Base-by-base conservation (phyloP, 2,888 invertebrate species). In the Orthonevra nobilis region DNA sequence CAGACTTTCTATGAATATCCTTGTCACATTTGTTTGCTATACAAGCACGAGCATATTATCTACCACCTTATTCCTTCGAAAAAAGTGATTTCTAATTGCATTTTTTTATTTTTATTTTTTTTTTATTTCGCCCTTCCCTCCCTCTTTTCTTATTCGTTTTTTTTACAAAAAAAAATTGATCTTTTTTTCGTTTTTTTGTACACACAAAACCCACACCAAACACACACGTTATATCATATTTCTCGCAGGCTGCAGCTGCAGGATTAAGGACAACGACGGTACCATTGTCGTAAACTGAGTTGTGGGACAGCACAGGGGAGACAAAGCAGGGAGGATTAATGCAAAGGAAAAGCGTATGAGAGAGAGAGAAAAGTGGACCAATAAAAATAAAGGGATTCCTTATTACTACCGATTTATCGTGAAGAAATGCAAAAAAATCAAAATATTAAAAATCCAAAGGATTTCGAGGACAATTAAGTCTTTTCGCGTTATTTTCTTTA, bases 191-290 rank as follows among this genome's bases (percentile, higher is more conserved):
- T 23, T 61, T 40, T 48, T 54, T 56, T 50, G 48, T 20, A 68
- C 68, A 68, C 61, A 60, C 30, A 50, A 58, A n/a, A 56, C 61
- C 20, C 36, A 26, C 36, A 52, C 40, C 50, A 19, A 12, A 12
- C 30, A 30, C 44, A 46, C 64, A 70, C 68, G 77, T 77, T 72
- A 77, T 77, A 77, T 77, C 77, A 77, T 64, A 77, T 64, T 66
- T 72, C 40, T 64, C 28, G 56, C 52, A 40, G 63, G 66, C 52
- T 60, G 72, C 77, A 77, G 58, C 70, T 64, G n/a, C n/a, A 70
- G 58, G 58, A 77, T 60, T 46, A 32, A 19, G 52, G 32, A 52
- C 46, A 48, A 36, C 54, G 19, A 54, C 42, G 63, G 50, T 17
- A 63, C 54, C 56, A 30, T 58, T 34, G 44, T 58, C 38, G 52